Evolutionary conservation across 2,113 vertebrate species (phyloP).

Genomic region (Ptilonorhynchus violaceus): DNA sequence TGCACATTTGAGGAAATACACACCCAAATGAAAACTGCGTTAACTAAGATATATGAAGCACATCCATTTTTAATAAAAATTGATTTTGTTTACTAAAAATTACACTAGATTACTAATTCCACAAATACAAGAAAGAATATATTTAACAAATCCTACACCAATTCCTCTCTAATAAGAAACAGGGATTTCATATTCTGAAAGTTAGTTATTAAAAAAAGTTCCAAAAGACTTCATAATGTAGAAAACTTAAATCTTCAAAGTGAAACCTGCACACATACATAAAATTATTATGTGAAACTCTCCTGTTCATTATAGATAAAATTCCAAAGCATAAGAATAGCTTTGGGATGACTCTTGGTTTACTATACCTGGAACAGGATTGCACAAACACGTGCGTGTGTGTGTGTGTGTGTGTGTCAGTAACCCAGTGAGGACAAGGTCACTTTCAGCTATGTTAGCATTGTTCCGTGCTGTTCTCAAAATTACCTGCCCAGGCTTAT

Average conservation of each 20-base stretch:
- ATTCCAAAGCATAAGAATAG: neutral
- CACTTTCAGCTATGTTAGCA: neutral
- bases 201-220: neutral
- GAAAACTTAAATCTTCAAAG: neutral
- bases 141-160: neutral
- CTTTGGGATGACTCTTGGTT: neutral
- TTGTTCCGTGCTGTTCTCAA: neutral
- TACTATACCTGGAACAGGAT: neutral
- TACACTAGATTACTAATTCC: neutral
- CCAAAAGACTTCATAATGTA: neutral
- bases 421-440: neutral
- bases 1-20: neutral
- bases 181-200: neutral
- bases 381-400: fast-evolving
- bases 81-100: neutral
- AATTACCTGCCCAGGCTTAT: neutral
- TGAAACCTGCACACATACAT: neutral
- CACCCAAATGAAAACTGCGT: neutral
- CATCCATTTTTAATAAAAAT: neutral
- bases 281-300: neutral
- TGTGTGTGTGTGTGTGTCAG: neutral
- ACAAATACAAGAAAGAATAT: neutral
- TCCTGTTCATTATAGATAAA: neutral
- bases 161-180: neutral
- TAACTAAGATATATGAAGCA: neutral